Evolutionary conservation across 2,113 vertebrate species (phyloP).

Genomic region (Orcinus orca): DNA sequence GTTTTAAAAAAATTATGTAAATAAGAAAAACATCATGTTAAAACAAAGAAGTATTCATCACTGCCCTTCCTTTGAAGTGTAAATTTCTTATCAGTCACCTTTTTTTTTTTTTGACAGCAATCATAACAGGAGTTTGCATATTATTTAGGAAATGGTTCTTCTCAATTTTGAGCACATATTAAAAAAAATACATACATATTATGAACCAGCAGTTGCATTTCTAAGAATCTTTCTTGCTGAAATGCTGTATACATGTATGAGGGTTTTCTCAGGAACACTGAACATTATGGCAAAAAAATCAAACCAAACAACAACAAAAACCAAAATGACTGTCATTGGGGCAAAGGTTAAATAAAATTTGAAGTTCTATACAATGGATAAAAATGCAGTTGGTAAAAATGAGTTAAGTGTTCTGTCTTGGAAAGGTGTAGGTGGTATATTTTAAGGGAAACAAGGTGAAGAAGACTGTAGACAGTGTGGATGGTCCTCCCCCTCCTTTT

Average conservation of each 20-base stretch:
- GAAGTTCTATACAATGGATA: not conserved
- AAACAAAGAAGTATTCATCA: not conserved
- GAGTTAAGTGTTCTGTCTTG: not conserved
- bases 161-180: not conserved
- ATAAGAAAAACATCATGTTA: not conserved
- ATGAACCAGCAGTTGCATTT: not conserved
- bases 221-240: slow-evolving; percentile 22
- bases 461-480: not conserved
- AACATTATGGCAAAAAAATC: not conserved
- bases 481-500: accelerated
- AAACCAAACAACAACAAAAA: not conserved
- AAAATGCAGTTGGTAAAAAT: not conserved
- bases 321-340: not conserved
- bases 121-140: not conserved
- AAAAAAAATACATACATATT: not conserved
- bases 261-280: not conserved
- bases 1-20: not conserved
- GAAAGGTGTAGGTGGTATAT: not conserved
- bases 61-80: not conserved
- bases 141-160: slow-evolving; percentile 9
- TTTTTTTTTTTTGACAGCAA: not conserved
- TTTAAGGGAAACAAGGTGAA: not conserved
- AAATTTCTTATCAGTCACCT: not conserved
- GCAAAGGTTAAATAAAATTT: not conserved
- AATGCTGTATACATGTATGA: not conserved